phyloP scores from a whole-genome alignment of 2,113 vertebrate genomes.

The Todiramphus saurophagus region DNA sequence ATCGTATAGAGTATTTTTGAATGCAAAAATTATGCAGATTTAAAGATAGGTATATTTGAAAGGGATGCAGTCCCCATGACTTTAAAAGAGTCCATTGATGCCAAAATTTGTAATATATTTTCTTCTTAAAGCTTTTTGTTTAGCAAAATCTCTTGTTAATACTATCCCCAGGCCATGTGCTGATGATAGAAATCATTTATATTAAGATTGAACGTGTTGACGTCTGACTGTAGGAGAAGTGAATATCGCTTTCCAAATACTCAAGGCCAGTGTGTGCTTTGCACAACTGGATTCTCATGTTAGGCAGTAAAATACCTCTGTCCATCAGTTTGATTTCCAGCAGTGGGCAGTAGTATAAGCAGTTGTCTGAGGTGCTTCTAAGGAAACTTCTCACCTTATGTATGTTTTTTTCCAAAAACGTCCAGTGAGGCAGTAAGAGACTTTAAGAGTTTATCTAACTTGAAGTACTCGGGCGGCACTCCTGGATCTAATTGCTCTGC shows the following conservation, averaged over 20 bases:
- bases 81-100: background rate
- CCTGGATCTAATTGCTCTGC: background rate
- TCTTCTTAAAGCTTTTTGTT: background rate
- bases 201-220: background rate
- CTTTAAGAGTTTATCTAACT: background rate
- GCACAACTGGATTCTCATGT: background rate
- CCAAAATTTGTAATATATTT: background rate
- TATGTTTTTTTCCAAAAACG: background rate
- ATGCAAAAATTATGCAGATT: background rate
- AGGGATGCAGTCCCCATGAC: background rate
- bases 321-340: background rate
- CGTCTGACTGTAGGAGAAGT: background rate
- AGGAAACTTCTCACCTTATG: background rate
- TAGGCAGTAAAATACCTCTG: background rate
- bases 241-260: background rate
- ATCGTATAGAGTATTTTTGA: background rate
- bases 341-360: background rate
- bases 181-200: background rate
- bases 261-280: background rate
- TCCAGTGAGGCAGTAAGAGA: accelerated
- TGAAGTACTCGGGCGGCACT: background rate
- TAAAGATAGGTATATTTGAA: background rate
- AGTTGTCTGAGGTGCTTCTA: background rate
- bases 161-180: background rate
- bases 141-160: background rate